Evolutionary conservation across 1,140 invertebrate species (phyloP), one percentile per base, ranked within the genome.

Genomic region (Lordiphosa stackelbergi): DNA sequence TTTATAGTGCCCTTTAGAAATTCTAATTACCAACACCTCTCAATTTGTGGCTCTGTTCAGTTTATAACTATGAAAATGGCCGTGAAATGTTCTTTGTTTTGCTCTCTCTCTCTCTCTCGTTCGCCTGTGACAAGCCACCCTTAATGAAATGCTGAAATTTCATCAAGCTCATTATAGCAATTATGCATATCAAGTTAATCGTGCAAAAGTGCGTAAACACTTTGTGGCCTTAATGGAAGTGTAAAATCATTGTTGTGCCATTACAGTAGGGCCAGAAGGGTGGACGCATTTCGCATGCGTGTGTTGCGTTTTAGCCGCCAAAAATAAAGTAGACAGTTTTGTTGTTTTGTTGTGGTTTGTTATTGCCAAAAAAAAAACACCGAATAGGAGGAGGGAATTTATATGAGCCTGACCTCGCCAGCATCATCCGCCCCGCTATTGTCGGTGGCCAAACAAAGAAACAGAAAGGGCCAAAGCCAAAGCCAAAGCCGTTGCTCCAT

Each of bases 161-260:
- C 7, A 28, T 8, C 43, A 34, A 70, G 11, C 16, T 41, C 46
- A 73, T 66, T 73, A 55, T 40, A 36, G 24, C 42, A 66, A 74
- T 78, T 79, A 79, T 73, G 53, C 41, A 54, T 58, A 53, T 64
- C 7, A 56, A 41, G 66, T 78, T 74, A 81, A 70, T 48, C 46
- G 43, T 49, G 60, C 59, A 53, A 61, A 57, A 40, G 28, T 49
- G 52, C 48, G 49, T 35, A 53, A 49, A 62, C 41, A 65, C 53
- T 66, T 49, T 12, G 46, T 35, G 40, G 52, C 34, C 45, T 49
- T 54, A 65, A 58, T 60, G 47, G 45, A 24, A 24, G 13, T 40
- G 8, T 49, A 34, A 46, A 63, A 41, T 36, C 22, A 41, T 11
- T 34, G 19, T 54, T 61, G 66, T 51, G 57, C 66, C 66, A 65